Conservation (phyloP, 1,140 invertebrate genomes). For the Cotesia glomerata region DNA sequence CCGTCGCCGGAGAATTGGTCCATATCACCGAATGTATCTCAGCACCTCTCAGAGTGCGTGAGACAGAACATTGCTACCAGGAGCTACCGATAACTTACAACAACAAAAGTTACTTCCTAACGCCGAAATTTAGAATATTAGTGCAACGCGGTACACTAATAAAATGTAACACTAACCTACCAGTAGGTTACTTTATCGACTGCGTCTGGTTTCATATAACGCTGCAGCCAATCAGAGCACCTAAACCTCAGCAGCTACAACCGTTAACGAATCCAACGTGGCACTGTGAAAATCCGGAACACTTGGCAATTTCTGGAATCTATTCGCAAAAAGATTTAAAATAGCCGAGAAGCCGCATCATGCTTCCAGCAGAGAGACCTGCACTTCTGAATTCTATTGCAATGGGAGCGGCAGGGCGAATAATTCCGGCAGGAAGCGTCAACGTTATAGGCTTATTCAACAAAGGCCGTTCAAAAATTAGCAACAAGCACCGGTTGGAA, state of each 20-base stretch:
- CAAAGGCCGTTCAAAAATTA: background rate
- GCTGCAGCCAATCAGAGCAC: background rate
- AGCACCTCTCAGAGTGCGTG: background rate
- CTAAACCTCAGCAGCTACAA: background rate
- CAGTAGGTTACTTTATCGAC: conserved; percentile 3
- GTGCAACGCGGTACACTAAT: background rate
- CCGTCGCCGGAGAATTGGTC: conserved; percentile 27
- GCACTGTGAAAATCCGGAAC: too few relatives aligned
- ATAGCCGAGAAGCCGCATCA: background rate
- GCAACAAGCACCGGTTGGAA: background rate
- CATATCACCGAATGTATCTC: conserved; percentile 31
- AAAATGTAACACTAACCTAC: conserved; percentile 13
- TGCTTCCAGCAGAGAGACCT: background rate
- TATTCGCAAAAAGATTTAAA: background rate
- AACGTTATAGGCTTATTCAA: background rate
- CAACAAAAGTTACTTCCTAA: too few relatives aligned
- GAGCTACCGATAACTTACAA: too few relatives aligned
- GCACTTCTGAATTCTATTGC: background rate
- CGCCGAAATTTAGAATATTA: too few relatives aligned
- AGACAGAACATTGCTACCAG: background rate
- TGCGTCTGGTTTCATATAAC: background rate
- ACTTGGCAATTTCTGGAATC: too few relatives aligned
- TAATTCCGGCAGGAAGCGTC: background rate
- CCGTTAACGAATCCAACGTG: background rate
- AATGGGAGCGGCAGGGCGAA: background rate